These are phyloP conservation scores for Mechanitis messenoides DNA, from an alignment of 2,888 invertebrate species.

Conservation along the genomic window DNA sequence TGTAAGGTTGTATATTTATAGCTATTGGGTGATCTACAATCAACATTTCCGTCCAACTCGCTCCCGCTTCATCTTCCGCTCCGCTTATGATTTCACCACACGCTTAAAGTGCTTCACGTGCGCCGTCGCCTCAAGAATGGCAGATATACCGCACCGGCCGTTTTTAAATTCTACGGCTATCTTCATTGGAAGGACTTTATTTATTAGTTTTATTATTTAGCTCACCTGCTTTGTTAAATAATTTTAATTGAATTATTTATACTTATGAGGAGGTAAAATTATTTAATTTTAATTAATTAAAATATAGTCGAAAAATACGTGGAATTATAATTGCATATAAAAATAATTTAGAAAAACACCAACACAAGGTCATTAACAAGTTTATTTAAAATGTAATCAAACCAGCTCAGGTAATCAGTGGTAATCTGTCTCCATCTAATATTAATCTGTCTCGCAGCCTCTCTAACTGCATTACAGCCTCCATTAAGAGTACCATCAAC, in stretches of 20 bases:
- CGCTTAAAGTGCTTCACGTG: conserved; percentile 49
- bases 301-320: no score
- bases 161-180: conserved; percentile 64
- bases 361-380: not conserved
- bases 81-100: conserved; percentile 24
- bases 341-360: not conserved
- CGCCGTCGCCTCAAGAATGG: conserved; percentile 52
- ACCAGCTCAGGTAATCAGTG: conserved; percentile 23
- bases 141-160: conserved; percentile 50
- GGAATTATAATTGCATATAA: not conserved
- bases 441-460: conserved; percentile 35
- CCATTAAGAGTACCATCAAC: conserved; percentile 45
- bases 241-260: not conserved
- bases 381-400: conserved; percentile 9
- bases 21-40: not conserved
- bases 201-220: conserved; percentile 56
- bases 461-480: conserved; percentile 41
- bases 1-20: no score
- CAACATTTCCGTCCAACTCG: not conserved
- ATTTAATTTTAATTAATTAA: not conserved
- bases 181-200: conserved; percentile 48
- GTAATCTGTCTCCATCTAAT: conserved; percentile 41
- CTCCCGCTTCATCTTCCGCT: conserved; percentile 29
- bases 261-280: not conserved
- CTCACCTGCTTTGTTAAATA: conserved; percentile 20